A percentile compares a stretch with the other conserved stretches of the same genome.
These are phyloP conservation scores for Melangyna quadrimaculata DNA, from an alignment of 2,888 invertebrate species.

Conservation along the genomic window DNA sequence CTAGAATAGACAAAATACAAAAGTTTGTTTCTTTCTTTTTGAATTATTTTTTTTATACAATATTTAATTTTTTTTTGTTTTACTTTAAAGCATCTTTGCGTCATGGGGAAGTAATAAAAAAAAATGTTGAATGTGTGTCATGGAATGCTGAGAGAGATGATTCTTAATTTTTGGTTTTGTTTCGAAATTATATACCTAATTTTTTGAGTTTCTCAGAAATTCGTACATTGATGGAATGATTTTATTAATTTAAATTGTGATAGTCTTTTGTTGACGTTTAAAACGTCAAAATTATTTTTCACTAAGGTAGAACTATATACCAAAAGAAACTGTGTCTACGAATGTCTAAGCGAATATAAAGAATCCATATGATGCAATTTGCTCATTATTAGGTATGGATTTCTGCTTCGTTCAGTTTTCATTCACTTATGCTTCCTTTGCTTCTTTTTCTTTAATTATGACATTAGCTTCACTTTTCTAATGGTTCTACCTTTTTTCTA, in stretches of 20 bases:
- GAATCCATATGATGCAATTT: no score
- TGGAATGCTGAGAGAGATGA: conserved; percentile 37
- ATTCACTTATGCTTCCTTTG: neutral
- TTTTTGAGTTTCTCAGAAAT: neutral
- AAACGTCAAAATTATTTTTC: neutral
- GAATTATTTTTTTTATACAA: conserved; percentile 56
- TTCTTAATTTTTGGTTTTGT: neutral
- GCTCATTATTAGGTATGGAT: no score
- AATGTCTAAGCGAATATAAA: no score
- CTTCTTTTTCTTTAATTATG: neutral
- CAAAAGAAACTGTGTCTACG: neutral
- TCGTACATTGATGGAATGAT: neutral
- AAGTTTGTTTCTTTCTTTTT: conserved; percentile 28
- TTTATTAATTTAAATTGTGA: neutral
- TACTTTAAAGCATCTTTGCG: conserved; percentile 56
- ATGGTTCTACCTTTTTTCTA: neutral
- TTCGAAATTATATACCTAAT: neutral
- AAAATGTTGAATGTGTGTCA: conserved; percentile 66
- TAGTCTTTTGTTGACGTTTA: neutral
- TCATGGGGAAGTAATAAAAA: conserved; percentile 43
- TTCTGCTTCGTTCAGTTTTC: no score
- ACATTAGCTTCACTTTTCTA: neutral
- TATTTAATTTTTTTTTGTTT: conserved; percentile 33
- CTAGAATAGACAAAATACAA: conserved; percentile 72
- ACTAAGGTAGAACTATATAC: neutral